phyloP scores from a whole-genome alignment of 2,113 vertebrate species.

The Ceratotherium simum region DNA sequence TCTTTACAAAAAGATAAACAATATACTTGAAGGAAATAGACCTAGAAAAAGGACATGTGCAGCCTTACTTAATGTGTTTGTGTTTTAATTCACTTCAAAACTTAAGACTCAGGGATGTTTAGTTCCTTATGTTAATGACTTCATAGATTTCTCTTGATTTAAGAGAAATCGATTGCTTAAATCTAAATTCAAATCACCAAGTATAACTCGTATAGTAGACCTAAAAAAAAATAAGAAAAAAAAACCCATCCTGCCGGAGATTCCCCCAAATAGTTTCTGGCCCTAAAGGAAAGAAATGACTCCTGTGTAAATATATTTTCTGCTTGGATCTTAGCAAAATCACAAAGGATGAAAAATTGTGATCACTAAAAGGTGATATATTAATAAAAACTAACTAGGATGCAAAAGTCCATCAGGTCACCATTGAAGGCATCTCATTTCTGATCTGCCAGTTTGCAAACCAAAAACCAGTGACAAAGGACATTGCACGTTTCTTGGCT shows the following conservation, averaged over 20 bases:
- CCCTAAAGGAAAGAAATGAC: neutral
- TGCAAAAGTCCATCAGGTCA: neutral
- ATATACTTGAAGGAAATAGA: neutral
- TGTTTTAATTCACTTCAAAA: conserved; percentile 46
- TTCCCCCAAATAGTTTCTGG: neutral
- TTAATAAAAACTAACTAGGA: neutral
- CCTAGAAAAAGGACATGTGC: neutral
- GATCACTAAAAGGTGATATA: neutral
- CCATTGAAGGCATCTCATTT: neutral
- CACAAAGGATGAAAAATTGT: neutral
- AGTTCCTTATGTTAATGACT: conserved; percentile 53
- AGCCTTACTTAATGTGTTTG: conserved; percentile 14
- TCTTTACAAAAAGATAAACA: neutral
- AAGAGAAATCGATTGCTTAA: neutral
- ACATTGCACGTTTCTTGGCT: neutral
- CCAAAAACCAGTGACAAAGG: neutral
- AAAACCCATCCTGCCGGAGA: neutral
- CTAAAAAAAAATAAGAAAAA: neutral
- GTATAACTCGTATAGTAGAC: neutral
- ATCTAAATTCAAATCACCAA: conserved; percentile 21
- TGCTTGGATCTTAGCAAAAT: neutral
- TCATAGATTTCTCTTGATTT: neutral
- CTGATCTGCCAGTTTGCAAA: neutral
- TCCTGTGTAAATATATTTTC: neutral
- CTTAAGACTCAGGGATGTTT: conserved; percentile 48